Conservation (phyloP, 2,797 vertebrate genomes). For the Caiman crocodilus region DNA sequence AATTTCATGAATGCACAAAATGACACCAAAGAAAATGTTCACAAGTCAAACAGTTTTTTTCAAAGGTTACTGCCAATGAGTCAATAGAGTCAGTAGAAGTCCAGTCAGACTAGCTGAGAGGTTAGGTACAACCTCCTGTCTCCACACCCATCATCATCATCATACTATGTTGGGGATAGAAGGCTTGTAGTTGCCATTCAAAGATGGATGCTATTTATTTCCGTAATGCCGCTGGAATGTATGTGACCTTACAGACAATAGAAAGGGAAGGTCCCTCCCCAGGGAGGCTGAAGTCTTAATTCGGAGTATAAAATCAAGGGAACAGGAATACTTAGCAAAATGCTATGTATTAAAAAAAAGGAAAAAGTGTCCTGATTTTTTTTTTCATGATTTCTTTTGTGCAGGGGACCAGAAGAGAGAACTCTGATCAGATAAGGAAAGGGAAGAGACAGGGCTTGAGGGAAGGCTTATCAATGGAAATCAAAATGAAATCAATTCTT, state of each 20-base stretch:
- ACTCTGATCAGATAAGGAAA: neutral
- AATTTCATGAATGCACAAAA: slow-evolving; percentile 48
- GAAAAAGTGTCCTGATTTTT: no score
- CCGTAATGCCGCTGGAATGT: slow-evolving; percentile 29
- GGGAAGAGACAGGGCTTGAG: neutral
- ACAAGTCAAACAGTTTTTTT: neutral
- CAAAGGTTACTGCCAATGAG: slow-evolving; percentile 33
- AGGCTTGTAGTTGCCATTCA: neutral
- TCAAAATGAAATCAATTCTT: neutral
- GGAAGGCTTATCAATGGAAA: slow-evolving; percentile 4
- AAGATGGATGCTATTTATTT: slow-evolving; percentile 19
- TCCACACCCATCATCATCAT: no score
- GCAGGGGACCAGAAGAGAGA: neutral
- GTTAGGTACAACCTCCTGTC: neutral
- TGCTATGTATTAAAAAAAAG: slow-evolving; percentile 37
- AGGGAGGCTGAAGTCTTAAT: slow-evolving; percentile 38
- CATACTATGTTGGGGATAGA: slow-evolving; percentile 2
- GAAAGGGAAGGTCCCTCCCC: slow-evolving; percentile 44
- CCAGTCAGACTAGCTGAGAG: neutral
- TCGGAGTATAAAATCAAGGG: slow-evolving; percentile 37
- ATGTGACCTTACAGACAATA: slow-evolving; percentile 2
- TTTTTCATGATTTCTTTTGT: slow-evolving; percentile 32
- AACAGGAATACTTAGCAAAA: slow-evolving; percentile 12
- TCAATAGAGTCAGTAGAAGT: neutral
- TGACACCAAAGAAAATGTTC: slow-evolving; percentile 41